A percentile compares a stretch with the other conserved stretches of the same genome.
Evolutionary conservation across 2,888 invertebrate genomes (phyloP).

Genomic region (Chrysolina americana): DNA sequence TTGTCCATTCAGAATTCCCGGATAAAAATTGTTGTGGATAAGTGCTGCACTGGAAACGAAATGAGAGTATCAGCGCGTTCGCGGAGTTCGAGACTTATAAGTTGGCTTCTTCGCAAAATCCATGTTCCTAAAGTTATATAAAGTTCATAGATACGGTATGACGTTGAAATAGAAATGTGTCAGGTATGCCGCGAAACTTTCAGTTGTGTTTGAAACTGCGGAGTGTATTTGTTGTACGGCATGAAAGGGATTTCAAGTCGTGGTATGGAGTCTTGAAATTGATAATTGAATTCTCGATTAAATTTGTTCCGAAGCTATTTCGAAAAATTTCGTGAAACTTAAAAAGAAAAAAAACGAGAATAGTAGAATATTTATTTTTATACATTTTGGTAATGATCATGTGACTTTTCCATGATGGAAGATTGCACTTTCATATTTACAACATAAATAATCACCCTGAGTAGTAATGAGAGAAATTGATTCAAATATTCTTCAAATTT

Average conservation of each 20-base stretch:
- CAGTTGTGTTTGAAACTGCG: not conserved
- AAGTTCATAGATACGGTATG: slow-evolving; percentile 11
- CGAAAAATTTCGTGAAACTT: no score
- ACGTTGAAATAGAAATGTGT: slow-evolving; percentile 15
- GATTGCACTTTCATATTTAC: no score
- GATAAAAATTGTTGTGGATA: slow-evolving; percentile 23
- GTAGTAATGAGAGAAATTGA: no score
- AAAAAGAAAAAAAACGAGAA: no score
- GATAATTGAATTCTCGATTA: not conserved
- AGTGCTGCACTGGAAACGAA: not conserved
- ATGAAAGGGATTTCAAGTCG: not conserved
- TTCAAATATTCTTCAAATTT: no score
- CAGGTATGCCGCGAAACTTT: not conserved
- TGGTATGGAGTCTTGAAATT: not conserved
- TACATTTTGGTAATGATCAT: no score
- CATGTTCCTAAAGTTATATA: slow-evolving; percentile 19
- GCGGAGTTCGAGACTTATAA: not conserved
- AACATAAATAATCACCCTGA: no score
- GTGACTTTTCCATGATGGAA: no score
- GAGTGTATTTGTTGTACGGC: not conserved
- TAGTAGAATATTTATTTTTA: no score
- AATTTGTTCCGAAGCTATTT: no score
- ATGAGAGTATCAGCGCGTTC: slow-evolving; percentile 15
- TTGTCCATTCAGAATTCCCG: slow-evolving; percentile 4
- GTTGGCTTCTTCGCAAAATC: slow-evolving; percentile 12